Percentiles rank a stretch among this genome's conserved stretches.
Evolutionary conservation across 2,888 invertebrate species (phyloP).

Genomic region (Cerastis leucographa): DNA sequence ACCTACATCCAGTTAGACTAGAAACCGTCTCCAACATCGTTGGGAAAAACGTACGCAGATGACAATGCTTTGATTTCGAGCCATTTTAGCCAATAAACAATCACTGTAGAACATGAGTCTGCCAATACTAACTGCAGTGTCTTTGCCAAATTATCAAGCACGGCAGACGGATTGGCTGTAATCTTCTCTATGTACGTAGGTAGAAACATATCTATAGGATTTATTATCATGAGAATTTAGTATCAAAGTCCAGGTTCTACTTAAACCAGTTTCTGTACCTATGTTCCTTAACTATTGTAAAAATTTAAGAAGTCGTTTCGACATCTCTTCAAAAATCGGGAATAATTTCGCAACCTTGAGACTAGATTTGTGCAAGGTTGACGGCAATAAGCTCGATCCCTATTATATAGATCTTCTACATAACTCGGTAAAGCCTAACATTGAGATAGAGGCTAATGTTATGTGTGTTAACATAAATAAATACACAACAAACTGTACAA

Average conservation of each 20-base stretch:
- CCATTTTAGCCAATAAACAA: constrained; percentile 7
- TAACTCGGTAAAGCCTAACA: not conserved
- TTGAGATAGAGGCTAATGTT: not conserved
- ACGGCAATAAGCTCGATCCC: not conserved
- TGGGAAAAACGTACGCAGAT: not conserved
- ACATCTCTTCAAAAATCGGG: not conserved
- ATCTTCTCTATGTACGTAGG: too few relatives aligned
- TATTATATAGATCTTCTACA: not conserved
- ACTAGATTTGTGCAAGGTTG: not conserved
- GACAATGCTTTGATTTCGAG: not conserved
- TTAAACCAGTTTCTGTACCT: not conserved
- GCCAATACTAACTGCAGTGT: not conserved
- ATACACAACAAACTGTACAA: not conserved
- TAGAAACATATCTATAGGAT: not conserved
- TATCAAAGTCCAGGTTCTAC: not conserved
- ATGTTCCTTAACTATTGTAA: too few relatives aligned
- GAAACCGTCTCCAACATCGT: not conserved
- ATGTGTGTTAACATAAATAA: not conserved
- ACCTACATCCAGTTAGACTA: not conserved
- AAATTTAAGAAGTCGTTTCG: too few relatives aligned
- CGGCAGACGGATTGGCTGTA: constrained; percentile 1
- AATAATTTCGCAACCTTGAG: not conserved
- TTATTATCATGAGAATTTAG: not conserved
- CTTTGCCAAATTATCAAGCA: constrained; percentile 11
- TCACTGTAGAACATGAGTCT: not conserved